phyloP scores from a whole-genome alignment of 2,888 invertebrate genomes.

The Epirrita christyi region DNA sequence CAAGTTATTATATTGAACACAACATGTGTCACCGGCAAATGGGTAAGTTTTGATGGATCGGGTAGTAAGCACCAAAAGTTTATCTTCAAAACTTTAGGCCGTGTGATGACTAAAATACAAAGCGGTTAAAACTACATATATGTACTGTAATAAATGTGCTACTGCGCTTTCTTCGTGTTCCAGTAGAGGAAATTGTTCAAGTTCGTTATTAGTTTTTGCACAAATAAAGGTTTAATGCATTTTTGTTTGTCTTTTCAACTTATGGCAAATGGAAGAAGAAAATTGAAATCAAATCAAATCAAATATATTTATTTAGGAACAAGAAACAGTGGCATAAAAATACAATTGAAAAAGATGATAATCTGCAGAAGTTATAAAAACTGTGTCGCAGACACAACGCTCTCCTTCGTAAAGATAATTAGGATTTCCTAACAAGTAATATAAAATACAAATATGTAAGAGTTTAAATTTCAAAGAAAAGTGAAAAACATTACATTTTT shows the following conservation, averaged over 20 bases:
- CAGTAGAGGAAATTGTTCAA: slow-evolving; percentile 4
- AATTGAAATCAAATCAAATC: too few species aligned
- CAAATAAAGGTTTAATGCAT: neutral
- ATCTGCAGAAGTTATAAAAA: too few species aligned
- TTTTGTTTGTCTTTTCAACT: neutral
- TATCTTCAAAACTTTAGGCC: slow-evolving; percentile 4
- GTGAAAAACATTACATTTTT: too few species aligned
- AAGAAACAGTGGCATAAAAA: too few species aligned
- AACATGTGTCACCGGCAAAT: neutral
- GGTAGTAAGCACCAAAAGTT: slow-evolving; percentile 3
- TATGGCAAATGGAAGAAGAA: neutral
- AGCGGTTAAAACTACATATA: neutral
- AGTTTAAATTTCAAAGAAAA: too few species aligned
- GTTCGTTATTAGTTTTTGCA: neutral
- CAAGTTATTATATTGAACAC: slow-evolving; percentile 5
- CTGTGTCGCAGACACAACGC: too few species aligned
- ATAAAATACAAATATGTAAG: too few species aligned
- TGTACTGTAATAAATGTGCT: too few species aligned
- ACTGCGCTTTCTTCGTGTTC: slow-evolving; percentile 2
- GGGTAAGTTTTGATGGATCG: slow-evolving; percentile 17
- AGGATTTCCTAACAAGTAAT: too few species aligned
- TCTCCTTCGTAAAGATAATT: too few species aligned
- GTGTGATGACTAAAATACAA: slow-evolving; percentile 1
- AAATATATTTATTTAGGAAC: too few species aligned
- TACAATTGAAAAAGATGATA: too few species aligned